phyloP scores from a whole-genome alignment of 2,797 vertebrate species.

The Argentina silus region DNA sequence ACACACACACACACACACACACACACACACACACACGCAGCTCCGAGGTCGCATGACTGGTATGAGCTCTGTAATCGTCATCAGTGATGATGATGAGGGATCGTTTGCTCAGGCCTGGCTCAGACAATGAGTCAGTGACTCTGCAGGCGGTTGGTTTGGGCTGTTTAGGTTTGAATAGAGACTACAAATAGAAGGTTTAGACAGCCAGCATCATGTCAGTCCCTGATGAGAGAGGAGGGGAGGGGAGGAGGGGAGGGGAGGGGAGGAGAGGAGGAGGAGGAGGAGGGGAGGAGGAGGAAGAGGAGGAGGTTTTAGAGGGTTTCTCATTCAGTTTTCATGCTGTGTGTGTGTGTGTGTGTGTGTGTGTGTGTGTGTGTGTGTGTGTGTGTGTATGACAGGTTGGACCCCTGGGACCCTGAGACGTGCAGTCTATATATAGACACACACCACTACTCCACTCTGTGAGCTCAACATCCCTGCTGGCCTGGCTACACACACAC shows the following conservation, averaged over 20 bases:
- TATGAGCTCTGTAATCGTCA: no score
- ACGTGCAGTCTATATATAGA: slow-evolving; percentile 21
- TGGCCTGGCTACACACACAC: background rate
- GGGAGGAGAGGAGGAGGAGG: background rate
- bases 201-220: background rate
- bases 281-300: no score
- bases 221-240: no score
- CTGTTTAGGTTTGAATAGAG: background rate
- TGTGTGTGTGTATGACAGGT: slow-evolving; percentile 9
- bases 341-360: slow-evolving; percentile 20
- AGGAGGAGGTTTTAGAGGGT: background rate
- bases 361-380: slow-evolving; percentile 23
- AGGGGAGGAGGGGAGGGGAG: no score
- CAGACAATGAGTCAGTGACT: slow-evolving; percentile 1
- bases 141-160: background rate
- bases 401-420: background rate
- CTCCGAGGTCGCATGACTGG: no score
- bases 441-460: background rate
- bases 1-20: no score
- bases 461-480: background rate
- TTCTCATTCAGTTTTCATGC: background rate
- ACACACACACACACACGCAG: no score
- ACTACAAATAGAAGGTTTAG: slow-evolving; percentile 3
- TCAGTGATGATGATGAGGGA: no score
- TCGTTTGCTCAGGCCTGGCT: no score